Percentiles rank a stretch among this genome's conserved stretches.
These are phyloP conservation scores for Strigops habroptila DNA, from an alignment of 2,113 vertebrate genomes.

Conservation along the genomic window DNA sequence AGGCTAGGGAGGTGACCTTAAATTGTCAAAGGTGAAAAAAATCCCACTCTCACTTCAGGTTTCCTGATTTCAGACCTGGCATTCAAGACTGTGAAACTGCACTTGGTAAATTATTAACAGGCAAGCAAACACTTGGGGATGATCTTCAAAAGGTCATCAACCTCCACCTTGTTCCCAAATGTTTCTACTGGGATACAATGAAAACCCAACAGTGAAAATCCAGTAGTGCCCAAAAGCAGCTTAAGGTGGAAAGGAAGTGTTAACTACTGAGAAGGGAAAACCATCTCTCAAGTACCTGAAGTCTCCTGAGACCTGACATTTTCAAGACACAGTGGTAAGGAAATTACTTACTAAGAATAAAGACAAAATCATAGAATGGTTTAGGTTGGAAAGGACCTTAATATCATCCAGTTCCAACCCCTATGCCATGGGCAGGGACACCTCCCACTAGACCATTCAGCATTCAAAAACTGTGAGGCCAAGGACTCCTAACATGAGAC, in stretches of 20 bases:
- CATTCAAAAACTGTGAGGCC: background rate
- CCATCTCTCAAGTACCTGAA: background rate
- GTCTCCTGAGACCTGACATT: background rate
- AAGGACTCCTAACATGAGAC: background rate
- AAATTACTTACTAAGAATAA: background rate
- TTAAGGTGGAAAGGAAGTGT: background rate
- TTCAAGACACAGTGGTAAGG: background rate
- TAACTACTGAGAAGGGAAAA: background rate
- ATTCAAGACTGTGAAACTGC: background rate
- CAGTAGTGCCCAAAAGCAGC: background rate
- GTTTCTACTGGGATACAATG: background rate
- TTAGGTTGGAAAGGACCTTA: background rate
- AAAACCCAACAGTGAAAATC: background rate
- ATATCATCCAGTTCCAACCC: background rate
- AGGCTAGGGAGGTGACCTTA: fast-evolving
- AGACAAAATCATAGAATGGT: background rate
- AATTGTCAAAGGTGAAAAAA: background rate
- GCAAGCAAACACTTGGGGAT: background rate
- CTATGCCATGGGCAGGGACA: background rate
- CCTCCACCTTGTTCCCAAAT: background rate
- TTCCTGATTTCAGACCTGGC: background rate
- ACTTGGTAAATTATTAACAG: background rate
- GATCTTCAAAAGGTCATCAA: background rate
- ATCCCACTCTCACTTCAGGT: background rate
- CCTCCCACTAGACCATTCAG: background rate